phyloP scores from a whole-genome alignment of 2,113 vertebrate genomes.

The Rhinichthys klamathensis region DNA sequence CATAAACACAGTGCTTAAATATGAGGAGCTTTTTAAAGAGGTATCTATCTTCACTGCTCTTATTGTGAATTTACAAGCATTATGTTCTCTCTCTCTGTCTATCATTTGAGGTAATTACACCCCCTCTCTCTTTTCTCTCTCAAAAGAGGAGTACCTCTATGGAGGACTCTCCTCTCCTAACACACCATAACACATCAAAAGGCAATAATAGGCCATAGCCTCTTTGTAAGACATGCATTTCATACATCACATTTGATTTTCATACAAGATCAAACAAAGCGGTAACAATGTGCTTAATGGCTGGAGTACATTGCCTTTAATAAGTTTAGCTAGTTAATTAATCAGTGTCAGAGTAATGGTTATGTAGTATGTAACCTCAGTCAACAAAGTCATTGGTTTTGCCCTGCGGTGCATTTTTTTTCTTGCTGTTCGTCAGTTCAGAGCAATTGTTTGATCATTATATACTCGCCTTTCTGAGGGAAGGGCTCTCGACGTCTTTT shows the following conservation, averaged over 20 bases:
- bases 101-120: slow-evolving; percentile 59
- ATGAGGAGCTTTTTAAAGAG: slow-evolving; percentile 50
- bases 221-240: slow-evolving; percentile 47
- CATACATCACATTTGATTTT: slow-evolving; percentile 43
- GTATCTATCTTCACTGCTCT: slow-evolving; percentile 39
- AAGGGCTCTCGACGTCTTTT: not conserved
- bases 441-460: not conserved
- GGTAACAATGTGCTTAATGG: slow-evolving; percentile 27
- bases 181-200: slow-evolving; percentile 49
- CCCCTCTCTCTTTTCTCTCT: slow-evolving; percentile 27
- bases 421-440: slow-evolving; percentile 5
- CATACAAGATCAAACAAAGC: slow-evolving; percentile 42
- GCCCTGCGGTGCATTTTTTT: not conserved
- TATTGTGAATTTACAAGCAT: slow-evolving; percentile 51
- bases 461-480: not conserved
- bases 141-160: slow-evolving; percentile 43
- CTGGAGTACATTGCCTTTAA: slow-evolving; percentile 18
- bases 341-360: slow-evolving; percentile 19
- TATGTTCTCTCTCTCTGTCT: slow-evolving; percentile 34
- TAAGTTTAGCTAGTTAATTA: slow-evolving; percentile 4
- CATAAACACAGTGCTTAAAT: slow-evolving; percentile 55
- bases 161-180: slow-evolving; percentile 30
- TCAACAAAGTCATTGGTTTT: slow-evolving; percentile 16
- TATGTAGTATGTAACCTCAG: not conserved
- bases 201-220: slow-evolving; percentile 48